A percentile compares a stretch with the other conserved stretches of the same genome.
Conservation (phyloP, 2,113 vertebrate genomes). For the Nyctereutes procyonoides region DNA sequence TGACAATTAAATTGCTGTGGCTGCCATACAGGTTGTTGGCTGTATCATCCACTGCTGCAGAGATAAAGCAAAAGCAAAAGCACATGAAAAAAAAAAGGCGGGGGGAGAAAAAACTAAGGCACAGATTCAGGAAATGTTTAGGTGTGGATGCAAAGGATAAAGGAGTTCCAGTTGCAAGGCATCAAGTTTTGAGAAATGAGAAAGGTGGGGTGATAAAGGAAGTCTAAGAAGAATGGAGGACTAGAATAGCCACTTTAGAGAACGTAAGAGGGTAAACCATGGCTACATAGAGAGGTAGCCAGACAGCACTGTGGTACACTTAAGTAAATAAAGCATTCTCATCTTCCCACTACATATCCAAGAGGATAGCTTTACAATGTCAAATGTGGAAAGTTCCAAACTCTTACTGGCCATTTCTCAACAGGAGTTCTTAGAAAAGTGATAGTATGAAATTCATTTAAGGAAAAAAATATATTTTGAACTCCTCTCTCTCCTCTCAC, state of each 20-base stretch:
- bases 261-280: not conserved
- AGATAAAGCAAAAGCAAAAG: not conserved
- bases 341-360: not conserved
- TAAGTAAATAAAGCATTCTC: not conserved
- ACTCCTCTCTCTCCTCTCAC: not conserved
- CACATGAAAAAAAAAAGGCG: not conserved
- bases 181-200: not conserved
- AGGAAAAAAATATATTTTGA: not conserved
- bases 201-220: not conserved
- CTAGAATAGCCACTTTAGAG: not conserved
- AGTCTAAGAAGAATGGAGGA: not conserved
- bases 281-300: fast-evolving
- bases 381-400: not conserved
- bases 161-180: not conserved
- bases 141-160: not conserved
- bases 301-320: not conserved
- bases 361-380: not conserved
- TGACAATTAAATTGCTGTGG: not conserved
- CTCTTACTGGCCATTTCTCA: not conserved
- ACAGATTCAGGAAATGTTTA: not conserved
- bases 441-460: not conserved
- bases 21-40: not conserved
- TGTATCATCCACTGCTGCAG: not conserved
- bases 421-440: not conserved
- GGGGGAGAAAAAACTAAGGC: not conserved